These are phyloP conservation scores for Dryas iulia DNA, from an alignment of 1,140 invertebrate species.

Conservation along the genomic window DNA sequence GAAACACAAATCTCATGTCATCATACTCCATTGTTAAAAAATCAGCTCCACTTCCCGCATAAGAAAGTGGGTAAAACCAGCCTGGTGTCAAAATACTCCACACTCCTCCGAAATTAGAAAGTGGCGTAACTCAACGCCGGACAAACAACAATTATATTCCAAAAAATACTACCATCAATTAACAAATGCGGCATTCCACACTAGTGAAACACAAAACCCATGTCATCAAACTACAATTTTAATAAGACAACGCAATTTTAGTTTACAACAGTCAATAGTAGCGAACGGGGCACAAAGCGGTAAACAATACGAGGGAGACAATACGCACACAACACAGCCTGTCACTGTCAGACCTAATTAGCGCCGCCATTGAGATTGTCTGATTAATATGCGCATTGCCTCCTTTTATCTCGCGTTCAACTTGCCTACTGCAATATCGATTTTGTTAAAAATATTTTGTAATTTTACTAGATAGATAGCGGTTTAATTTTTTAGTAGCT, in stretches of 20 bases:
- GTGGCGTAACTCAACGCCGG: no score
- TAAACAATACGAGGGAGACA: slow-evolving; percentile 25
- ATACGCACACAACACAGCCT: slow-evolving; percentile 26
- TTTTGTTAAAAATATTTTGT: slow-evolving; percentile 32
- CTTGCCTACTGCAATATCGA: slow-evolving; percentile 41
- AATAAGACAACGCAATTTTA: slow-evolving; percentile 25
- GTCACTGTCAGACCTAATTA: slow-evolving; percentile 29
- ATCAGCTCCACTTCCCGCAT: slow-evolving; percentile 19
- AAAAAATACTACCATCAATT: not conserved
- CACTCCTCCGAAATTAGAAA: no score
- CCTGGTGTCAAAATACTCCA: no score
- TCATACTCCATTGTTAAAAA: slow-evolving; percentile 7
- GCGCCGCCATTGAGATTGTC: slow-evolving; percentile 65
- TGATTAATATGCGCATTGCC: slow-evolving; percentile 74
- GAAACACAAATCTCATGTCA: not conserved
- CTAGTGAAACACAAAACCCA: not conserved
- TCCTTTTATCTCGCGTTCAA: slow-evolving; percentile 47
- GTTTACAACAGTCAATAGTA: slow-evolving; percentile 27
- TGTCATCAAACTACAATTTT: slow-evolving; percentile 2
- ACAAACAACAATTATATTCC: no score
- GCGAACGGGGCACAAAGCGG: slow-evolving; percentile 20
- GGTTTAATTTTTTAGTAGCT: no score
- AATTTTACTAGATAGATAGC: no score
- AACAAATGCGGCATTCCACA: not conserved
- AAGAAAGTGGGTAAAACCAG: no score